These are phyloP conservation scores for Sorex maritimensis DNA, from an alignment of 2,797 vertebrate genomes.

Conservation along the genomic window DNA sequence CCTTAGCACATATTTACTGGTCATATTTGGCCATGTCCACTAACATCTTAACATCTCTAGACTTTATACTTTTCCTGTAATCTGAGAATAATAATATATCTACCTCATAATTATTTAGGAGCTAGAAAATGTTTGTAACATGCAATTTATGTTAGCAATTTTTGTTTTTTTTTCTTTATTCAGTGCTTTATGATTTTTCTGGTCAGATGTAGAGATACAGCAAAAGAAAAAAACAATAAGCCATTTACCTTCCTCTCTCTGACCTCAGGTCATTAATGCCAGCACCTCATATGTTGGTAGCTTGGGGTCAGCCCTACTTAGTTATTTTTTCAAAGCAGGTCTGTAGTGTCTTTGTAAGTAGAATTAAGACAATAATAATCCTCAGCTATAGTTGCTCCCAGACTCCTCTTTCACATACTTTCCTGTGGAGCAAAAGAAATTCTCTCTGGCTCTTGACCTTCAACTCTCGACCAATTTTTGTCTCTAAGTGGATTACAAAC, in stretches of 20 bases:
- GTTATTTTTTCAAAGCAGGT: background rate
- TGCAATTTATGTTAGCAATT: background rate
- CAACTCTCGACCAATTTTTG: background rate
- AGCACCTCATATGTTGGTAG: background rate
- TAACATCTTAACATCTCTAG: background rate
- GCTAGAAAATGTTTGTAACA: background rate
- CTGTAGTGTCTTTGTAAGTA: background rate
- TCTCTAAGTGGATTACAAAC: background rate
- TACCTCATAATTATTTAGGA: background rate
- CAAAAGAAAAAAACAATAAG: background rate
- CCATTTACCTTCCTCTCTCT: background rate
- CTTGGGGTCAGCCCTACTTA: background rate
- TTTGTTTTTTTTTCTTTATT: background rate
- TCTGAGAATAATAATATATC: conserved; percentile 28
- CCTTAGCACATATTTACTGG: background rate
- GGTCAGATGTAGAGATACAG: background rate
- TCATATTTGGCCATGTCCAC: background rate
- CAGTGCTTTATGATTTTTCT: background rate
- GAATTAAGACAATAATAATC: background rate
- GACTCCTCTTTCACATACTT: background rate
- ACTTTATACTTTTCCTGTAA: background rate
- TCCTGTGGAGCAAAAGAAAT: background rate
- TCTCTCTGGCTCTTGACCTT: background rate
- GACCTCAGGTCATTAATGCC: background rate
- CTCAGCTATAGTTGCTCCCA: background rate